Evolutionary conservation across 2,888 invertebrate genomes (phyloP).

Genomic region (Schrankia costaestrigalis): DNA sequence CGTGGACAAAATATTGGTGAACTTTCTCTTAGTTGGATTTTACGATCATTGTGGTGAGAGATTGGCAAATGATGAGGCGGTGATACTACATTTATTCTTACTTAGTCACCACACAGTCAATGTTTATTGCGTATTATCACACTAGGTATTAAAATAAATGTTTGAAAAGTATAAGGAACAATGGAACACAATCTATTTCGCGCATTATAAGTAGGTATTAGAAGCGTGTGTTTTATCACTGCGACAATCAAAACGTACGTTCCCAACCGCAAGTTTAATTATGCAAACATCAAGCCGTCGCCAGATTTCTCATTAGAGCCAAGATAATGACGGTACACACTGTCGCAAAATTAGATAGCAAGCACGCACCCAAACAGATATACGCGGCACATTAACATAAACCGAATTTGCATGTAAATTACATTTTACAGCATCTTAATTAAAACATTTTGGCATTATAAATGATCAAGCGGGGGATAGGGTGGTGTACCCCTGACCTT

Average conservation of each 20-base stretch:
- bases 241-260: conserved; percentile 75
- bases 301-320: conserved; percentile 81
- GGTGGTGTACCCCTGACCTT: conserved; percentile 67
- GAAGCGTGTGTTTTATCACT: conserved; percentile 70
- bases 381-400: conserved; percentile 81
- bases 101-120: too few species aligned
- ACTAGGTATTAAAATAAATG: too few species aligned
- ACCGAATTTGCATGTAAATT: conserved; percentile 83
- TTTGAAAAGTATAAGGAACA: too few species aligned
- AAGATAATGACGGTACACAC: conserved; percentile 81
- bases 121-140: too few species aligned
- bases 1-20: too few species aligned
- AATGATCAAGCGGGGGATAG: conserved; percentile 74
- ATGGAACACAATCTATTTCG: conserved; percentile 24
- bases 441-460: conserved; percentile 83
- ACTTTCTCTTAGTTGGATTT: too few species aligned
- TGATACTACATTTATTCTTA: too few species aligned
- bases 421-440: conserved; percentile 83
- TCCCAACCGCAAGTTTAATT: conserved; percentile 75
- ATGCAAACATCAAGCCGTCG: conserved; percentile 80
- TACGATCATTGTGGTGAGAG: too few species aligned
- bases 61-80: too few species aligned
- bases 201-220: conserved; percentile 53
- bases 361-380: conserved; percentile 81
- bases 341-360: conserved; percentile 81